Evolutionary conservation across 2,797 vertebrate genomes (phyloP).

Genomic region (Ciconia nigra): DNA sequence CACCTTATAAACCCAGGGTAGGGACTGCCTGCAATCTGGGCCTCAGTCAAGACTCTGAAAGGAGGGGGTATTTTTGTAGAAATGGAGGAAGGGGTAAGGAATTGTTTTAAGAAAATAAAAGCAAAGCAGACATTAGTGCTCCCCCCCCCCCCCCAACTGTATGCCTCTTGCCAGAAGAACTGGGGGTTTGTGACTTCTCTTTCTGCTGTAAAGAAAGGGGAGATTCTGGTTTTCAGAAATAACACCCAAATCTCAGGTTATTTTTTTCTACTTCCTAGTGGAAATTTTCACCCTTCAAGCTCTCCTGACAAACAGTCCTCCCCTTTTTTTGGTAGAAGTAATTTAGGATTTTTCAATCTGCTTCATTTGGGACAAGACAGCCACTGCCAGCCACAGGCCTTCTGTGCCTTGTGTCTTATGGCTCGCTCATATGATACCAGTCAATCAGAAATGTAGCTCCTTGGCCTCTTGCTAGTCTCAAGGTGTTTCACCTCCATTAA

Average conservation of each 20-base stretch:
- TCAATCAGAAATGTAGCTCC: neutral
- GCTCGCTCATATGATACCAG: neutral
- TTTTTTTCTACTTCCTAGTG: neutral
- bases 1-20: neutral
- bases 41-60: neutral
- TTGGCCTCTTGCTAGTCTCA: neutral
- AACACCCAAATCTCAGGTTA: neutral
- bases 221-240: neutral
- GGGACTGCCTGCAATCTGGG: neutral
- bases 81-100: neutral
- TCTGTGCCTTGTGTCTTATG: neutral
- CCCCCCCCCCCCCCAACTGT: neutral
- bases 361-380: neutral
- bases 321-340: neutral
- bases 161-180: neutral
- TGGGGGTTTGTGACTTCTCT: neutral
- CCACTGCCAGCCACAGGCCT: neutral
- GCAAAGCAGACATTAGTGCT: neutral
- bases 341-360: neutral
- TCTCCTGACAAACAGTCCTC: neutral
- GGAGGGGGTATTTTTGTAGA: neutral
- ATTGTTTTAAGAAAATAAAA: neutral
- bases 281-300: neutral
- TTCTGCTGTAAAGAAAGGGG: neutral
- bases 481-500: neutral